Conservation (phyloP, 2,888 invertebrate species). For the Oeneis ivallda region DNA sequence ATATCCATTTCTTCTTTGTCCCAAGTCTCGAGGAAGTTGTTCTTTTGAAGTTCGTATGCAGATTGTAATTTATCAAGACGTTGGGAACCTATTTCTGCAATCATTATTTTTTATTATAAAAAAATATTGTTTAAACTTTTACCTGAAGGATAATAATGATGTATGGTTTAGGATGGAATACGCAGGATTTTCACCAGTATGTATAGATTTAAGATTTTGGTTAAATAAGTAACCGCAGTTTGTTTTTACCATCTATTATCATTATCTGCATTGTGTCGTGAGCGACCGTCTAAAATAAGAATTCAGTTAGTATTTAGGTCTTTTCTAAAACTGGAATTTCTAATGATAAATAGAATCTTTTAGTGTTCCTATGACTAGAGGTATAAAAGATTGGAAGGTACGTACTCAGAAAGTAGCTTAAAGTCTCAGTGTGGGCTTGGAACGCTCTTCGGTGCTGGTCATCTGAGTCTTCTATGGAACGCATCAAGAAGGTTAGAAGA, state of each 20-base stretch:
- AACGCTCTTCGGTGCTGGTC: constrained; percentile 87
- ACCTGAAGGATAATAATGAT: no score
- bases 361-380: background rate
- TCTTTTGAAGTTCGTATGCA: constrained; percentile 81
- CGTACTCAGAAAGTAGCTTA: constrained; percentile 83
- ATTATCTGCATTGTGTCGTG: no score
- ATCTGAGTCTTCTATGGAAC: constrained; percentile 86
- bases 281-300: no score
- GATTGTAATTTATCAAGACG: constrained; percentile 80
- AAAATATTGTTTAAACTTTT: no score
- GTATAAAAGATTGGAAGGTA: background rate
- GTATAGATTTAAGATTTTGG: no score
- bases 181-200: no score
- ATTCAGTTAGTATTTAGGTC: no score
- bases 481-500: constrained; percentile 83
- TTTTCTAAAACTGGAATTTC: no score
- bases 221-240: no score
- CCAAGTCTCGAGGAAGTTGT: constrained; percentile 76
- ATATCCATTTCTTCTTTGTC: constrained; percentile 79
- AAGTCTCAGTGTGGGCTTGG: constrained; percentile 86
- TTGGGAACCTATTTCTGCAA: constrained; percentile 79
- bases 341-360: background rate
- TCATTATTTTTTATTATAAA: constrained; percentile 1
- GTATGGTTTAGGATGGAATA: no score
- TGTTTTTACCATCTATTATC: no score